Base-by-base conservation (phyloP, 2,888 invertebrate species). In the Zygaena filipendulae region DNA sequence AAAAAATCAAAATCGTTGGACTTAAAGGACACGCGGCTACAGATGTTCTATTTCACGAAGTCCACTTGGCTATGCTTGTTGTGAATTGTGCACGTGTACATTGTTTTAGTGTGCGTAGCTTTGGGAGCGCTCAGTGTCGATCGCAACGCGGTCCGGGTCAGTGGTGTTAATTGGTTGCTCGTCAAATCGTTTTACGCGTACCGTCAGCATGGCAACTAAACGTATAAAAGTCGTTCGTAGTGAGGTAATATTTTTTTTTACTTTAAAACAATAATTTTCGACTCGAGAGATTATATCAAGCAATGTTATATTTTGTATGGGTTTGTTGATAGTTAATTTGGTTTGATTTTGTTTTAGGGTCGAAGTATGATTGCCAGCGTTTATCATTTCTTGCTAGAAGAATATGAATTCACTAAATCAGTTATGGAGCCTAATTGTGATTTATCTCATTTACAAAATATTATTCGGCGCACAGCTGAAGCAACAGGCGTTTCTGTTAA, bases 1-100 rank as follows among this genome's bases (percentile, higher is more conserved):
- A 12, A 1, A 43, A 45, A 34, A 32, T 41, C 4, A 44, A 42
- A 32, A 19, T 43, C 4, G 40, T 44, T 10, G 43, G 47, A 1
- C n/a, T 5, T 7, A 27, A 24, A 33, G 42, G 47, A 6, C 28
- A 35, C 32, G 33, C 39, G 4, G n/a, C n/a, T n/a, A n/a, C 18
- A 18, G 5, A n/a, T n/a, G n/a, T n/a, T n/a, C n/a, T n/a, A n/a
- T n/a, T n/a, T n/a, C n/a, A n/a, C n/a, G n/a, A n/a, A n/a, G n/a
- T n/a, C n/a, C n/a, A n/a, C n/a, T n/a, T n/a, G n/a, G n/a, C n/a
- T n/a, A n/a, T n/a, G n/a, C n/a, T n/a, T n/a, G n/a, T n/a, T n/a
- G n/a, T n/a, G n/a, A n/a, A n/a, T n/a, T n/a, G n/a, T n/a, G n/a
- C n/a, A n/a, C n/a, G n/a, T n/a, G n/a, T n/a, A n/a, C n/a, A n/a